A percentile compares a stretch with the other conserved stretches of the same genome.
Evolutionary conservation across 2,113 vertebrate genomes (phyloP).

Genomic region (Amazona guildingii): DNA sequence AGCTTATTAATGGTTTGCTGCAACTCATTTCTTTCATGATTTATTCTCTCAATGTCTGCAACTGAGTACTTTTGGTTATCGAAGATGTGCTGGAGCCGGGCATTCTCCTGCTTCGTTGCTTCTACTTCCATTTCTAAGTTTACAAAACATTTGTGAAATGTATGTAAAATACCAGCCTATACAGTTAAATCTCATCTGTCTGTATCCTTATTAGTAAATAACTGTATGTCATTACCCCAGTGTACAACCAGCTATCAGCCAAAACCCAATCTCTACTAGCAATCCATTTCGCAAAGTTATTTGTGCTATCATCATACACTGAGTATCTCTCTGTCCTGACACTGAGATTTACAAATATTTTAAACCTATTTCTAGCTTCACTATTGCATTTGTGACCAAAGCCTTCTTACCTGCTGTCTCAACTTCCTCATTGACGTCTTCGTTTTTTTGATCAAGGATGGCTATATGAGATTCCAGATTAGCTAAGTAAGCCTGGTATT

Average conservation of each 20-base stretch:
- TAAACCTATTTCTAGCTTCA: not conserved
- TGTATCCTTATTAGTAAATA: not conserved
- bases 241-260: not conserved
- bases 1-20: conserved; percentile 86
- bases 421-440: conserved; percentile 79
- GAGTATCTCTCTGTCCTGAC: not conserved
- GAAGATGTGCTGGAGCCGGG: conserved; percentile 81
- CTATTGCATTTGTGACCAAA: not conserved
- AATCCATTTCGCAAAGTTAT: not conserved
- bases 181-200: not conserved
- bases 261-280: not conserved
- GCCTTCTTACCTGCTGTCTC: conserved; percentile 78
- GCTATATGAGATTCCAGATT: conserved; percentile 82
- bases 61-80: conserved; percentile 92
- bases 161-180: not conserved
- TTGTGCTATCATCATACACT: not conserved
- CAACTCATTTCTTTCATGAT: conserved; percentile 89
- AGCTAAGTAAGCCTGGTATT: conserved; percentile 84
- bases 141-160: not conserved
- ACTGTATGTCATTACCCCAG: not conserved
- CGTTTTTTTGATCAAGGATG: conserved; percentile 80
- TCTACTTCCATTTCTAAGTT: conserved; percentile 82
- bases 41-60: conserved; percentile 92
- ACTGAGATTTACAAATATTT: not conserved
- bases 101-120: conserved; percentile 83